Evolutionary conservation across 1,140 invertebrate genomes (phyloP).

Genomic region (Colletes latitarsis): DNA sequence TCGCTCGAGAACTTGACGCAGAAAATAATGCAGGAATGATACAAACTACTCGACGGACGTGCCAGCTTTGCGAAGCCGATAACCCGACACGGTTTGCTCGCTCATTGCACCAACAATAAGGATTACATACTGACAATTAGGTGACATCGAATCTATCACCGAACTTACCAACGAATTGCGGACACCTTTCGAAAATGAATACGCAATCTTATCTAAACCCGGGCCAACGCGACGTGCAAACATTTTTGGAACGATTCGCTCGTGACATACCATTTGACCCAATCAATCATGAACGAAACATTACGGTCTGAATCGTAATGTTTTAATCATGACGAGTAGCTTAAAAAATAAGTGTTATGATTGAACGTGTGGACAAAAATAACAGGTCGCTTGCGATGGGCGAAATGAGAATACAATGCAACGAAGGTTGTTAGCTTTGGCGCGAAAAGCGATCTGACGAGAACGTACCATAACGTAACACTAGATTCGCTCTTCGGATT

Average conservation of each 20-base stretch:
- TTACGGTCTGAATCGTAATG: no score
- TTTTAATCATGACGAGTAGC: no score
- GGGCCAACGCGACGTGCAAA: no score
- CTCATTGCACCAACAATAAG: neutral
- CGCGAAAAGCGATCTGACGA: no score
- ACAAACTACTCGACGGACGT: no score
- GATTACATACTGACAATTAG: neutral
- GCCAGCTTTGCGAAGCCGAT: neutral
- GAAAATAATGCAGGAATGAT: slow-evolving; percentile 33
- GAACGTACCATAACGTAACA: slow-evolving; percentile 13
- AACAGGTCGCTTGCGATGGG: no score
- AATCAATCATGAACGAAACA: no score
- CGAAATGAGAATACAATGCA: no score
- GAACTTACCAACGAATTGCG: neutral
- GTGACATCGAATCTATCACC: neutral
- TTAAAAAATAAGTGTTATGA: no score
- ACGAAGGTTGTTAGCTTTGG: no score
- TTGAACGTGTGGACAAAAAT: no score
- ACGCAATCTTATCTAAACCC: neutral
- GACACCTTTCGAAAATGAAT: neutral
- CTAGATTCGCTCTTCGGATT: neutral
- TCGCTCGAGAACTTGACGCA: slow-evolving; percentile 28
- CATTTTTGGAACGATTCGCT: neutral
- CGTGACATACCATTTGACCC: no score
- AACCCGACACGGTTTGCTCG: neutral